Percentiles rank a stretch among this genome's conserved stretches.
phyloP scores from a whole-genome alignment of 2,888 invertebrate species.

The Caenorhabditis sp. region DNA sequence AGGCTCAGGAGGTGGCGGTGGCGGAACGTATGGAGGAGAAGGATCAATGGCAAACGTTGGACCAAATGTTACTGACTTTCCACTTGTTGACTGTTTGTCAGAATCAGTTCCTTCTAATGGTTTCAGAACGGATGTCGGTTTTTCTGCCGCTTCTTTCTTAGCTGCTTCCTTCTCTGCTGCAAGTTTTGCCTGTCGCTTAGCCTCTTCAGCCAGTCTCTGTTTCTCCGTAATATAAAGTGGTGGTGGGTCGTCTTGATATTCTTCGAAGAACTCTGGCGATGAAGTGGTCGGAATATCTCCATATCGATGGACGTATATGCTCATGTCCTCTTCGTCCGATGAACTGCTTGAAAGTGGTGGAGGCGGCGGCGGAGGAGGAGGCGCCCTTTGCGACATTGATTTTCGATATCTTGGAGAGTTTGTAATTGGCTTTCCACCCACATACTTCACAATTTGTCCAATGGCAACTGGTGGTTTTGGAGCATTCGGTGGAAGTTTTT shows the following conservation, averaged over 20 bases:
- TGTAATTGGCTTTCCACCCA: slow-evolving; percentile 39
- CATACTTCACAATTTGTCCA: slow-evolving; percentile 27
- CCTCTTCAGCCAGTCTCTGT: background rate
- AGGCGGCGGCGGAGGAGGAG: background rate
- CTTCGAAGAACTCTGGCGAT: slow-evolving; percentile 1
- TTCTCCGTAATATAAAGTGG: background rate
- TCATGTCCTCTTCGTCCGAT: background rate
- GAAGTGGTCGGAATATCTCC: background rate
- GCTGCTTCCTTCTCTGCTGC: background rate
- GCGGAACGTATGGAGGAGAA: background rate
- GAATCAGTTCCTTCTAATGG: background rate
- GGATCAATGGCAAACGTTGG: background rate
- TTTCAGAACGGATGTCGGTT: background rate
- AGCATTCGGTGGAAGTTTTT: background rate
- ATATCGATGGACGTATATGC: background rate
- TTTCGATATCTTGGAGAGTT: slow-evolving; percentile 5
- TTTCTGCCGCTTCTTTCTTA: background rate
- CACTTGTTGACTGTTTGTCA: background rate
- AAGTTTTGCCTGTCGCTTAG: background rate
- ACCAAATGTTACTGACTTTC: slow-evolving; percentile 18
- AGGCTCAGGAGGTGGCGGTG: background rate
- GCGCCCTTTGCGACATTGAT: background rate
- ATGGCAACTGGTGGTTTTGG: background rate
- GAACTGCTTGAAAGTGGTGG: slow-evolving; percentile 2
- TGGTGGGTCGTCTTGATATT: slow-evolving; percentile 4